Evolutionary conservation across 2,797 vertebrate species (phyloP).

Genomic region (Pseudochaenichthys georgianus): DNA sequence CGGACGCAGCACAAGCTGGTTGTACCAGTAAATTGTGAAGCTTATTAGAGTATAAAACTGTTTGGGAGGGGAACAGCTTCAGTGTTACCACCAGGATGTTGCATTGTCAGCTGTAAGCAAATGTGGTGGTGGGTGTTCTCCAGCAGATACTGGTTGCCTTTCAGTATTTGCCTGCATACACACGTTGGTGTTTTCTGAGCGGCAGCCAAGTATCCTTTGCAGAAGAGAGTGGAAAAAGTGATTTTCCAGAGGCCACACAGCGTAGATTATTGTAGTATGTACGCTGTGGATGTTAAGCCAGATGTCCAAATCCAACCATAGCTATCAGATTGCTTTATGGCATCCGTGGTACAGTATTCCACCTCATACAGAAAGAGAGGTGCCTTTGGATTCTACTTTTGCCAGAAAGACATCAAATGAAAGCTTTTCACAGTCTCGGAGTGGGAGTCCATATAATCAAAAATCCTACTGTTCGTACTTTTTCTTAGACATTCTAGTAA

Average conservation of each 20-base stretch:
- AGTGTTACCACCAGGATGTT: constrained; percentile 42
- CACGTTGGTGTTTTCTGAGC: constrained; percentile 42
- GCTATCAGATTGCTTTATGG: constrained; percentile 71
- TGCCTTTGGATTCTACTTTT: constrained; percentile 49
- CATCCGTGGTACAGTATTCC: constrained; percentile 51
- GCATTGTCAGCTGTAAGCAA: constrained; percentile 72
- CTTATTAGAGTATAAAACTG: constrained; percentile 3
- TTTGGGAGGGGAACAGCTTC: constrained; percentile 19
- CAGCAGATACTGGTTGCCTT: constrained; percentile 65
- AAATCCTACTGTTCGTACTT: constrained; percentile 48
- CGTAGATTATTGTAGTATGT: constrained; percentile 40
- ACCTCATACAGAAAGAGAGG: constrained; percentile 56
- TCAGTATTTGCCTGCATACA: constrained; percentile 65
- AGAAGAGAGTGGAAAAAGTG: constrained; percentile 58
- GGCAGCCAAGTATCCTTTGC: constrained; percentile 50
- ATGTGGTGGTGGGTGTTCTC: constrained; percentile 66
- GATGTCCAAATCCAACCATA: constrained; percentile 67
- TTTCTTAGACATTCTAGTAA: constrained; percentile 10
- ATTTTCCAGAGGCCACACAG: constrained; percentile 67
- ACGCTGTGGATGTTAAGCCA: constrained; percentile 55
- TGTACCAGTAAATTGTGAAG: not conserved
- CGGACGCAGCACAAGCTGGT: constrained; percentile 1
- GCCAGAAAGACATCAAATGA: constrained; percentile 38
- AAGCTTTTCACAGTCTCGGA: constrained; percentile 48
- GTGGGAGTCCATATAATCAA: constrained; percentile 38